Evolutionary conservation across 2,113 vertebrate genomes (phyloP), one percentile per base, ranked within the genome.

Genomic region (Bos indicus): DNA sequence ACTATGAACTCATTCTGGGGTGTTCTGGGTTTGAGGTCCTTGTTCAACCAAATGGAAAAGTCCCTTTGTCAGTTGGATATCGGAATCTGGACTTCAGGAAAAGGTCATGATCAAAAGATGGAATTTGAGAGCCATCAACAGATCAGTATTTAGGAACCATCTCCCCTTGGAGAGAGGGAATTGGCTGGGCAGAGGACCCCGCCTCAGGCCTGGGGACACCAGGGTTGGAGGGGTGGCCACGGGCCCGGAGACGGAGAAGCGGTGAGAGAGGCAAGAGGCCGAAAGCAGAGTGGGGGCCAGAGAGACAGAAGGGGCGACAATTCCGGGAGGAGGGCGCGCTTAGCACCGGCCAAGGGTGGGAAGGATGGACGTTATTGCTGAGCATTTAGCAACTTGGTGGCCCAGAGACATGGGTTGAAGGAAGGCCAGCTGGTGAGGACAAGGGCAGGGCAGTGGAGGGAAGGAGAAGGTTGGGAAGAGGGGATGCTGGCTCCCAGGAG

Each of bases 161-260:
- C 36, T 54, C 19, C 40, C 33, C 2, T 5, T 6, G 56, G 43
- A 59, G 6, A 48, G 23, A 28, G n/a, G 19, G 26, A 46, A 51
- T 6, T 51, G 36, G 52, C 30, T 57, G 28, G 25, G 57, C 36
- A 13, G 64, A 23, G 54, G 9, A 21, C 36, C 86, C 8, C 21
- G 51, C 25, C 67, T 25, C 46, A 80, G 14, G 74, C 62, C 59
- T 28, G 11, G 16, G 25, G 30, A 59, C 40, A 36, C 28, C 7
- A 15, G 80, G 10, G 3, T 3, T 1, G 1, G n/a, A 52, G 13
- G 28, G 14, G 51, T 30, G 0, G 33, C 25, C 0, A 11, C 3
- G 56, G 56, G 17, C 7, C 62, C 7, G 30, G 40, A 59, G 74
- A n/a, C 0, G 7, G 23, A 57, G 82, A 40, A 43, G 48, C 40